Conservation (phyloP, 2,888 invertebrate species). For the Archips crataeganus region DNA sequence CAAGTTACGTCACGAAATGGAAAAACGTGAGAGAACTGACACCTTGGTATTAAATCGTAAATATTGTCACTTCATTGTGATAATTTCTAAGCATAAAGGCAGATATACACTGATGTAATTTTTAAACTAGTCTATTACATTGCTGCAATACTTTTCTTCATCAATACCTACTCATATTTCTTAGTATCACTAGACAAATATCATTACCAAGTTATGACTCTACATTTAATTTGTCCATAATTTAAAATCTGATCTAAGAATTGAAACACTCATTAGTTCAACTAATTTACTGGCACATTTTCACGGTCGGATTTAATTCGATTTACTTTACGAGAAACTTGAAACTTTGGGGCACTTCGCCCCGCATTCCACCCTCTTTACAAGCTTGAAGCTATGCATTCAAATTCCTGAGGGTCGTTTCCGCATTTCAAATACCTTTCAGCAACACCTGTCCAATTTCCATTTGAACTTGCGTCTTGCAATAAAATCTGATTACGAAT, state of each 20-base stretch:
- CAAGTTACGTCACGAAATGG: background rate
- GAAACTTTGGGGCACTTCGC: background rate
- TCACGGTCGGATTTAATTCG: slow-evolving; percentile 3
- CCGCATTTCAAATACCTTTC: slow-evolving; percentile 15
- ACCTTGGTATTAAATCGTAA: slow-evolving; percentile 4
- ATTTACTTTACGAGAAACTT: background rate
- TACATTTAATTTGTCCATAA: background rate
- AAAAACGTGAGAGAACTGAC: slow-evolving; percentile 31
- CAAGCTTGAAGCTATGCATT: slow-evolving; percentile 21
- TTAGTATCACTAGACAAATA: background rate
- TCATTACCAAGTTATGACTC: background rate
- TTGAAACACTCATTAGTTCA: background rate
- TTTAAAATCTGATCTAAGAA: background rate
- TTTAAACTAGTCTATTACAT: too few species aligned
- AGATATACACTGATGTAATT: too few species aligned
- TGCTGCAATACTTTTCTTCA: too few species aligned
- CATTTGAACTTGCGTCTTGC: background rate
- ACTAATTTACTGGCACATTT: slow-evolving; percentile 2
- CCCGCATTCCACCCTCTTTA: slow-evolving; percentile 7
- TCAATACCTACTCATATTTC: too few species aligned
- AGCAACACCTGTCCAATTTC: slow-evolving; percentile 4
- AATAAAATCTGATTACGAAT: background rate
- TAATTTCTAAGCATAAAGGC: background rate
- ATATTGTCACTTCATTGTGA: slow-evolving; percentile 6
- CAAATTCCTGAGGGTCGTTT: slow-evolving; percentile 2